A percentile compares a stretch with the other conserved stretches of the same genome.
Evolutionary conservation across 2,888 invertebrate species (phyloP).

Genomic region (Timema podura): DNA sequence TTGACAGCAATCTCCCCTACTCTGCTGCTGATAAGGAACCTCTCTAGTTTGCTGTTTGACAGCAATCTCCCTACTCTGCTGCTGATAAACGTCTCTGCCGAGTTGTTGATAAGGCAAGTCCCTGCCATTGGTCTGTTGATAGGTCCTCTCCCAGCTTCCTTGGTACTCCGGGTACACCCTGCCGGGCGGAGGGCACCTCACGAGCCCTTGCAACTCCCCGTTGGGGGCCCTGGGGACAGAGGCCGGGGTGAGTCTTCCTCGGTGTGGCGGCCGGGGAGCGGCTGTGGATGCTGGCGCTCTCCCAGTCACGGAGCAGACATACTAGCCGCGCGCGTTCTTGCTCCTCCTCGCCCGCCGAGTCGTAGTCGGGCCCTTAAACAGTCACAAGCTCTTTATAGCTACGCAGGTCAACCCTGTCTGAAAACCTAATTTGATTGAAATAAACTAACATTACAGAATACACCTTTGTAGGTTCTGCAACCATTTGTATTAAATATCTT

Average conservation of each 20-base stretch:
- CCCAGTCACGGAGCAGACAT: slow-evolving; percentile 70
- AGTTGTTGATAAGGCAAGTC: neutral
- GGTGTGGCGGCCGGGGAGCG: slow-evolving; percentile 20
- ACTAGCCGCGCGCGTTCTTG: slow-evolving; percentile 64
- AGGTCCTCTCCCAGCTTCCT: neutral
- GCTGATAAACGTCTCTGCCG: neutral
- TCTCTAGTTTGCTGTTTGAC: slow-evolving; percentile 2
- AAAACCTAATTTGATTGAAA: neutral
- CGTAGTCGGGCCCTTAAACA: slow-evolving; percentile 73
- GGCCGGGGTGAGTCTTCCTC: too few relatives aligned
- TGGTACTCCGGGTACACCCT: too few relatives aligned
- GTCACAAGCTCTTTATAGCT: too few relatives aligned
- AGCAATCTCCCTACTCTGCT: neutral
- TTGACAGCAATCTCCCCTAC: neutral
- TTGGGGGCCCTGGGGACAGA: too few relatives aligned
- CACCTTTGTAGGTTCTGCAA: too few relatives aligned
- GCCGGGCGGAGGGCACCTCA: too few relatives aligned
- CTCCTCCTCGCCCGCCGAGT: slow-evolving; percentile 72
- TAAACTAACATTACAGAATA: too few relatives aligned
- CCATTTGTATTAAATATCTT: too few relatives aligned
- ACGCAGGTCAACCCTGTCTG: too few relatives aligned
- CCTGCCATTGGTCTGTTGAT: neutral
- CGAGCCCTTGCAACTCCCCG: too few relatives aligned
- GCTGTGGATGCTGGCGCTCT: slow-evolving; percentile 57
- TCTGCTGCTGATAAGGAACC: neutral